Base-by-base conservation (phyloP, 1,140 invertebrate species). In the Ridgeia piscesae region DNA sequence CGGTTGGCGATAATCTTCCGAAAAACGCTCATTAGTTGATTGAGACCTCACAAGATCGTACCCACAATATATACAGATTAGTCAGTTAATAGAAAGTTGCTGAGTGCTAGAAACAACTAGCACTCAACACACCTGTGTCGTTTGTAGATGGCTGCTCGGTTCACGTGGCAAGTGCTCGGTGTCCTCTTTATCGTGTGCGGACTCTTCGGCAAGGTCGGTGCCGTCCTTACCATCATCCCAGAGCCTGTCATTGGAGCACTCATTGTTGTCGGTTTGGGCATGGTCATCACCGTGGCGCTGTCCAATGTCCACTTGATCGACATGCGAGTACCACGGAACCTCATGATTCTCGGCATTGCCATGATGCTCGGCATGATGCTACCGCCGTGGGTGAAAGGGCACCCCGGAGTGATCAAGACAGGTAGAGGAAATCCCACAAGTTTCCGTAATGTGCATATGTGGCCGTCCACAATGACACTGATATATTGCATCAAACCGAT, bases 151-250 rank as follows among this genome's bases (percentile, higher is more conserved):
- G 89, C 34, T 6, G 35, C 34, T 35, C 77, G 92, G 31, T 33
- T 89, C 21, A 58, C 48, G 77, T 89, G 89, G 89, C 98, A 98
- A 93, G 97, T 97, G 96, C 98, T 97, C 0, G 98, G 97, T 2
- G 94, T 97, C 0, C 95, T 98, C 14, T 98, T 98, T 98, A 96
- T 98, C 9, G 17, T 94, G 31, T 93, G 98, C 91, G 97, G 97
- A 89, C 98, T 98, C 95, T 91, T 95, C 77, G 94, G 94, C 14
- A 96, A 96, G 92, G 97, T 99, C 94, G 98, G 98, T 17, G 98
- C 98, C 0, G 96, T 98, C 6, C 98, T 98, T 94, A 98, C 98
- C 89, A 98, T 98, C 91, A 98, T 99, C 91, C 98, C 98, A 1
- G 97, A 98, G 94, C 98, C 98, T 0, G 97, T 98, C 31, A 97